phyloP scores from a whole-genome alignment of 2,888 invertebrate genomes.

The Tuberolachnus salignus region DNA sequence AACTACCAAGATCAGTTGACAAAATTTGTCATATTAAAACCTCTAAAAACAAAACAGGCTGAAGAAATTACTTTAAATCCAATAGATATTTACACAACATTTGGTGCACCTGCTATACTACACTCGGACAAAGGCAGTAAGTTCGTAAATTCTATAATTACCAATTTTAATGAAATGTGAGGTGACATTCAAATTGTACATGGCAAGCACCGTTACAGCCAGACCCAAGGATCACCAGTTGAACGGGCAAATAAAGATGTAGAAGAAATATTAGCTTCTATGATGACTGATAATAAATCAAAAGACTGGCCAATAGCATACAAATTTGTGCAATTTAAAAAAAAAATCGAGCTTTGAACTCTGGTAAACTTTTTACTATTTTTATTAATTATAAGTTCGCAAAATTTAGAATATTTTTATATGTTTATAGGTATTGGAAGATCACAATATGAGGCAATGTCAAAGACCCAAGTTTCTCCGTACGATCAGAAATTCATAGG shows the following conservation, averaged over 20 bases:
- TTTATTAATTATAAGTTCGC: too few species aligned
- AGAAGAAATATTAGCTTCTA: conserved; percentile 29
- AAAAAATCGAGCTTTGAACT: not conserved
- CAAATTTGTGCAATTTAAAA: not conserved
- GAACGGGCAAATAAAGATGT: conserved; percentile 51
- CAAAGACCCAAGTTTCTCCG: not conserved
- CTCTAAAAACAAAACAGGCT: not conserved
- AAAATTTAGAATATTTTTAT: too few species aligned
- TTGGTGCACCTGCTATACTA: not conserved
- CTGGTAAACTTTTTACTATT: not conserved
- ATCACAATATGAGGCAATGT: not conserved
- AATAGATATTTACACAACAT: conserved; percentile 1
- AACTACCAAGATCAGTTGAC: not conserved
- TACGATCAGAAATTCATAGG: not conserved
- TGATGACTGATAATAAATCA: conserved; percentile 29
- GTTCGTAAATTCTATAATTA: conserved; percentile 7
- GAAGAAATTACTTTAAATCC: not conserved
- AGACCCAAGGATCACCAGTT: conserved; percentile 41
- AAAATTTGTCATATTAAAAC: not conserved
- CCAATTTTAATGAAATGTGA: conserved; percentile 30
- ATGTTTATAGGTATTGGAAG: conserved; percentile 4
- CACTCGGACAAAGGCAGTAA: not conserved
- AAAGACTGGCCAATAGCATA: not conserved
- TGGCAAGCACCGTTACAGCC: conserved; percentile 33
- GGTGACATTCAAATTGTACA: conserved; percentile 28